Evolutionary conservation across 2,113 vertebrate genomes (phyloP).

Genomic region (Bolborhynchus lineola): DNA sequence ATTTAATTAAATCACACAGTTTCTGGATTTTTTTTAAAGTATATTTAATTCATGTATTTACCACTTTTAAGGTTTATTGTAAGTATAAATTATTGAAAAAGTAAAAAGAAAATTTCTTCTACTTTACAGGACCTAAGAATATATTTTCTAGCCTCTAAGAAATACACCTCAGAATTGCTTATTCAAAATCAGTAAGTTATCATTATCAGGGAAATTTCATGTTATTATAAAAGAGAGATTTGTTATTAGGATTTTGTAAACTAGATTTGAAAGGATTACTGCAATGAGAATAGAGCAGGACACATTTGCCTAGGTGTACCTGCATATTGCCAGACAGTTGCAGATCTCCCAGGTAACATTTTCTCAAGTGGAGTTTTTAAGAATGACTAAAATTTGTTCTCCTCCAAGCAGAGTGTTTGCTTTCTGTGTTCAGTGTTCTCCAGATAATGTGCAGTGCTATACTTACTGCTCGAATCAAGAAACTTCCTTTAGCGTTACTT

Average conservation of each 20-base stretch:
- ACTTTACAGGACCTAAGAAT: background rate
- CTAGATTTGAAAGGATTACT: background rate
- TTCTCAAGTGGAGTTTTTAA: constrained; percentile 9
- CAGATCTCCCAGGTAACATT: background rate
- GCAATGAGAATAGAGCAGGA: background rate
- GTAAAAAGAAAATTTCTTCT: background rate
- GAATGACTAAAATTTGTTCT: constrained; percentile 25
- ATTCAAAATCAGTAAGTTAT: background rate
- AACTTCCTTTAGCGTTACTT: constrained; percentile 38
- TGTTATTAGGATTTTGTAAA: background rate
- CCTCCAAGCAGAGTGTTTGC: constrained; percentile 11
- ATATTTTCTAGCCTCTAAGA: background rate
- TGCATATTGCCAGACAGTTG: background rate
- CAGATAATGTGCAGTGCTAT: constrained; percentile 20
- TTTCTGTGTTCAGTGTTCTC: constrained; percentile 23
- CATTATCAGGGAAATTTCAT: background rate
- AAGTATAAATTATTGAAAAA: background rate
- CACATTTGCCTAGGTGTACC: background rate
- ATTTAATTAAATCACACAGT: background rate
- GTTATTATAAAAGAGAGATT: background rate
- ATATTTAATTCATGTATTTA: background rate
- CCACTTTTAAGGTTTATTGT: background rate
- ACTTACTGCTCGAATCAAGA: background rate
- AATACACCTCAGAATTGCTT: background rate
- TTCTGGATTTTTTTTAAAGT: background rate